A percentile compares a stretch with the other conserved stretches of the same genome.
Conservation (phyloP, 2,888 invertebrate genomes). For the Tuberolachnus salignus region DNA sequence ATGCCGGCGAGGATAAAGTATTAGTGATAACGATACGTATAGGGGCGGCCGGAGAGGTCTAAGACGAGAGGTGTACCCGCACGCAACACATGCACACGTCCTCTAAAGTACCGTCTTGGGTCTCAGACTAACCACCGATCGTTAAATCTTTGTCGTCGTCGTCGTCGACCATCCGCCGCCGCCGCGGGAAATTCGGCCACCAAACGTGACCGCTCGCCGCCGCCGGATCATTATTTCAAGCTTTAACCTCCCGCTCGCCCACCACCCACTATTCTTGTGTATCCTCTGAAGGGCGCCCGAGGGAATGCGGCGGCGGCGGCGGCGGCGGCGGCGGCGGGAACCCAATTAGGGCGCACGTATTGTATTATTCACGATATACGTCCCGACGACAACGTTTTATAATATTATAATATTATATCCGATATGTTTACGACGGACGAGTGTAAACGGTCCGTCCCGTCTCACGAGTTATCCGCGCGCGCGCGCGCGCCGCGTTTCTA, state of each 20-base stretch:
- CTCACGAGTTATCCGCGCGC: background rate
- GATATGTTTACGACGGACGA: background rate
- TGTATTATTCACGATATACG: background rate
- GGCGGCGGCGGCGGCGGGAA: background rate
- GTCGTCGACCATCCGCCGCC: background rate
- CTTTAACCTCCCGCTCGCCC: background rate
- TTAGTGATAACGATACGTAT: constrained; percentile 1
- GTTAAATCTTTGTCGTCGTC: constrained; percentile 24
- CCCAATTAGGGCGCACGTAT: background rate
- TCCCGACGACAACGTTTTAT: too few species aligned
- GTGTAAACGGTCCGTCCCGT: background rate
- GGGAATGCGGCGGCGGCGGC: background rate
- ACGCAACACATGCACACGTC: background rate
- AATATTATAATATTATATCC: background rate
- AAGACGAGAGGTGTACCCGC: background rate
- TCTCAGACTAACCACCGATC: constrained; percentile 15
- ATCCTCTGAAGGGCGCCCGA: background rate
- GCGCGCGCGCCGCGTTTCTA: constrained; percentile 12
- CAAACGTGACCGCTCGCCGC: constrained; percentile 20
- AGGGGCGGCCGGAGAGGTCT: background rate
- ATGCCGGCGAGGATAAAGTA: background rate
- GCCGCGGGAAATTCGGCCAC: background rate
- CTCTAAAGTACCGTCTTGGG: background rate
- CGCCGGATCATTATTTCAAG: constrained; percentile 20
- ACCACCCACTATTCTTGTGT: background rate